phyloP scores from a whole-genome alignment of 2,113 vertebrate species.

The Abramis brama region DNA sequence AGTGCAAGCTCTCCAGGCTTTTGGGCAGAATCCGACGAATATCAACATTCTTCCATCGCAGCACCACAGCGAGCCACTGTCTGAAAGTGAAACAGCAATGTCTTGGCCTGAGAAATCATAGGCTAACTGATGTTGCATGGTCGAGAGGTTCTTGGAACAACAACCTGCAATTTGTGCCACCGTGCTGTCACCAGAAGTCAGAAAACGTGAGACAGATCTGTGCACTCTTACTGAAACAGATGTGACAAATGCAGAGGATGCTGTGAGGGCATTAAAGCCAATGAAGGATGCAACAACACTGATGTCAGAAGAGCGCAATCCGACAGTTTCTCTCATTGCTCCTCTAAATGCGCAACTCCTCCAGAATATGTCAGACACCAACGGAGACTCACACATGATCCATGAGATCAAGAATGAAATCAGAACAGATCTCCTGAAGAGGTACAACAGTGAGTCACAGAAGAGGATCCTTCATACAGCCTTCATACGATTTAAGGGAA shows the following conservation, averaged over 20 bases:
- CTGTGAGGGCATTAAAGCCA: constrained; percentile 24
- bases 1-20: no score
- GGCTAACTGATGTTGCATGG: constrained; percentile 15
- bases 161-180: neutral
- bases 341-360: constrained; percentile 30
- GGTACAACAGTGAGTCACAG: no score
- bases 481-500: no score
- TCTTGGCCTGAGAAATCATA: neutral
- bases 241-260: constrained; percentile 1
- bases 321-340: constrained; percentile 34
- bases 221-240: constrained; percentile 26
- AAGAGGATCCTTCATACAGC: no score
- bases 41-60: no score
- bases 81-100: no score
- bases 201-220: constrained; percentile 7
- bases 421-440: no score
- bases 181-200: neutral
- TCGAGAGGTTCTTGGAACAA: constrained; percentile 37
- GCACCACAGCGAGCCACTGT: no score
- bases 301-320: constrained; percentile 11
- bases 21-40: no score
- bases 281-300: constrained; percentile 25
- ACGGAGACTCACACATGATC: constrained; percentile 6
- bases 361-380: constrained; percentile 22
- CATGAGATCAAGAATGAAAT: neutral